Percentiles rank a stretch among this genome's conserved stretches.
Evolutionary conservation across 2,113 vertebrate genomes (phyloP).

Genomic region (Ovis canadensis): DNA sequence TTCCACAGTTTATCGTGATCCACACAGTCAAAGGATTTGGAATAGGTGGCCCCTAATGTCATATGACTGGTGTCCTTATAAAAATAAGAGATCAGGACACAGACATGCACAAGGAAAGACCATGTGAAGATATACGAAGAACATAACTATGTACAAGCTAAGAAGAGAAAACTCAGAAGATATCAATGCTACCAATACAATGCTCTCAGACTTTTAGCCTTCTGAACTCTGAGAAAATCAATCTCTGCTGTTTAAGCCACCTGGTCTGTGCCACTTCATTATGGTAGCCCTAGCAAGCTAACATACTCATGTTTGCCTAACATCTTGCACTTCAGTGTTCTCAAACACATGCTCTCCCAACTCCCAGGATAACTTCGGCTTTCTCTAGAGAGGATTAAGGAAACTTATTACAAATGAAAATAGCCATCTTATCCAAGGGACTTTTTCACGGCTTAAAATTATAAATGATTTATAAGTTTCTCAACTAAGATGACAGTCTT

Average conservation of each 20-base stretch:
- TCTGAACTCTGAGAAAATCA: not conserved
- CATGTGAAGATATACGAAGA: not conserved
- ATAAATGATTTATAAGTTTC: not conserved
- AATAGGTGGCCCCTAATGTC: not conserved
- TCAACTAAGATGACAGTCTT: not conserved
- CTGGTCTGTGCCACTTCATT: not conserved
- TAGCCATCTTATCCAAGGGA: not conserved
- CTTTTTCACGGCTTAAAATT: not conserved
- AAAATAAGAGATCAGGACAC: not conserved
- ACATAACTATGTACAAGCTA: not conserved
- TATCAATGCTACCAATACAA: not conserved
- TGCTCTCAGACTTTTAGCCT: not conserved
- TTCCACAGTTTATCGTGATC: not conserved
- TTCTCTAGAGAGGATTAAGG: not conserved
- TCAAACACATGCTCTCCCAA: not conserved
- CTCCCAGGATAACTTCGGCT: not conserved
- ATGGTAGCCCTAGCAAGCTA: not conserved
- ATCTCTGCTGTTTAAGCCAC: not conserved
- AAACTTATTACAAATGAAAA: not conserved
- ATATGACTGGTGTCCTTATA: not conserved
- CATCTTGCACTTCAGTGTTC: not conserved
- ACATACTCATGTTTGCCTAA: not conserved
- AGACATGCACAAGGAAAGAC: not conserved
- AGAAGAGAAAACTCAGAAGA: not conserved
- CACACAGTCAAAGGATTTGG: not conserved